Evolutionary conservation across 30 jellyfish, hydroid and myxozoan genomes (phyloP), one percentile per base, ranked within the genome.

Genomic region (Aurelia aurita): DNA sequence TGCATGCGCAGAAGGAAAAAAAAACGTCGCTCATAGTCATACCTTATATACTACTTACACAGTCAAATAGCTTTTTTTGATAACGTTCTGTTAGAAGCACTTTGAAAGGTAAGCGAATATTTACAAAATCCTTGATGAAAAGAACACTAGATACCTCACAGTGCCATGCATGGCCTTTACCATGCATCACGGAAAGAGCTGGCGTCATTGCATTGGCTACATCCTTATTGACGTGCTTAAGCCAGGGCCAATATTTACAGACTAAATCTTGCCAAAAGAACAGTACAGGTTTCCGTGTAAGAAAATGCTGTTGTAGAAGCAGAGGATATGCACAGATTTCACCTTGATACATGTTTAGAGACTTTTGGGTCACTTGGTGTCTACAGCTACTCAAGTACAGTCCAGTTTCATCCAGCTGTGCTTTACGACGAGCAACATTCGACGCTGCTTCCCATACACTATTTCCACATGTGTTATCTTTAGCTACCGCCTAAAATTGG

Each of bases 131-230:
- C 18, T 31, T 22, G 29, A 22, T 61, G 3, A 15, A 23, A 45
- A 69, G 3, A 23, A 73, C 9, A 39, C 15, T n/a, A 23, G 51
- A 32, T 35, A 73, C 86, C 63, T 73, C 69, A 53, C 86, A 43
- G 27, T 73, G 47, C 55, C 63, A 53, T 27, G 86, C 86, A 53
- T 73, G 86, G 47, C 86, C 86, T 53, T 73, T 73, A 13, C 69
- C 86, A 46, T 73, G 86, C 86, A 73, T 73, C 25, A 73, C 71
- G 11, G 77, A 73, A 32, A 73, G 72, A 31, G 86, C 86, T 46
- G 86, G 86, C 53, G n/a, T n/a, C 59, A 73, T 73, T 73, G 86
- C 69, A 31, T 43, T 73, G 20, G 86, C 28, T 12, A 73, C 15
- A 3, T 73, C 72, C 11, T 73, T 20, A n/a, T 61, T 61, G 46